Evolutionary conservation across 2,888 invertebrate species (phyloP).

Genomic region (Catonia carolina): DNA sequence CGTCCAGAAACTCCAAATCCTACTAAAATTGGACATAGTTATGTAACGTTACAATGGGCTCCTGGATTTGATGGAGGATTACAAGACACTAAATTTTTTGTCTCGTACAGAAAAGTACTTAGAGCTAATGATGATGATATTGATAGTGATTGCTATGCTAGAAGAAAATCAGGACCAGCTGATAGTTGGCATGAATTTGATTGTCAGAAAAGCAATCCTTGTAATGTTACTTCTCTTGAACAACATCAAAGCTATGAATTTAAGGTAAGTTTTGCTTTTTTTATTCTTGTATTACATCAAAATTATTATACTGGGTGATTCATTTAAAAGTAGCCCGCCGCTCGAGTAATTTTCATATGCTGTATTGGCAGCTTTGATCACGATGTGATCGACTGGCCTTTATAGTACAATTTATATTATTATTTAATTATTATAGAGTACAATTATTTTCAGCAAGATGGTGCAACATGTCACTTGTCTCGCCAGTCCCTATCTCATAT

Average conservation of each 20-base stretch:
- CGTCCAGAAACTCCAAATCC: slow-evolving; percentile 66
- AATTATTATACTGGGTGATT: too few species aligned
- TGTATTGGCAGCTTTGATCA: too few species aligned
- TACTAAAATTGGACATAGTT: slow-evolving; percentile 68
- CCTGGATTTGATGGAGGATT: slow-evolving; percentile 87
- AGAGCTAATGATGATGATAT: slow-evolving; percentile 54
- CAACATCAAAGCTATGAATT: slow-evolving; percentile 82
- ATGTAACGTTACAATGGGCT: slow-evolving; percentile 76
- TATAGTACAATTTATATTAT: too few species aligned
- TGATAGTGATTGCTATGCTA: slow-evolving; percentile 52
- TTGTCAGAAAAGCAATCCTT: slow-evolving; percentile 78
- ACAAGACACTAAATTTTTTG: slow-evolving; percentile 78
- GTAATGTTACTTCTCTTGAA: slow-evolving; percentile 77
- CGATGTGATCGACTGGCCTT: too few species aligned
- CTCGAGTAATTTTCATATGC: too few species aligned
- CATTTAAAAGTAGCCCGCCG: too few species aligned
- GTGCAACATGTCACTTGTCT: too few species aligned
- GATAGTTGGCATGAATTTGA: slow-evolving; percentile 76
- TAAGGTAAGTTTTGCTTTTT: slow-evolving; percentile 54
- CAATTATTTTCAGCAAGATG: too few species aligned
- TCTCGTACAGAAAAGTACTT: slow-evolving; percentile 67
- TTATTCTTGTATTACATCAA: too few species aligned
- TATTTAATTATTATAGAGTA: too few species aligned
- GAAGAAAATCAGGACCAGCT: slow-evolving; percentile 40
- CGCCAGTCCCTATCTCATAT: too few species aligned